Conservation (phyloP, 2,888 invertebrate species). For the Cotesia congregata region DNA sequence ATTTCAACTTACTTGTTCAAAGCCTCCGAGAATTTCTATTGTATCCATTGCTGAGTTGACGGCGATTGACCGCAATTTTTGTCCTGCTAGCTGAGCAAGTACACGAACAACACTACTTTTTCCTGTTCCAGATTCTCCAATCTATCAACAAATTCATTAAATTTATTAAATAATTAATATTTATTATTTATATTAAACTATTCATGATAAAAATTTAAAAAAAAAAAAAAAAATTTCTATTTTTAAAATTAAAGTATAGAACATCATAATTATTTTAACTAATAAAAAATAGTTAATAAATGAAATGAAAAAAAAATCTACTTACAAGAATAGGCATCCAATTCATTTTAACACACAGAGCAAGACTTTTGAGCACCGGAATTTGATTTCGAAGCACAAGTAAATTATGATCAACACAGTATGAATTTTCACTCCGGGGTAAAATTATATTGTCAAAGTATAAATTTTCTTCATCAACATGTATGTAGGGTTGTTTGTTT, state of each 20-base stretch:
- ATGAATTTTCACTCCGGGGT: constrained; percentile 69
- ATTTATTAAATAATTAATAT: not conserved
- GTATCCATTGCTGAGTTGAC: constrained; percentile 96
- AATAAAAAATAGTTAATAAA: too few relatives aligned
- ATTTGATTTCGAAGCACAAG: constrained; percentile 75
- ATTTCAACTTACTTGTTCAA: constrained; percentile 87
- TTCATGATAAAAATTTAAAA: not conserved
- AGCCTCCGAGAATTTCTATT: constrained; percentile 94
- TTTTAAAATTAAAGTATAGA: too few relatives aligned
- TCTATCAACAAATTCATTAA: constrained; percentile 66
- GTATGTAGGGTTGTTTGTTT: constrained; percentile 71
- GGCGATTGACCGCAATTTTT: constrained; percentile 81
- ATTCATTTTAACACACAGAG: constrained; percentile 89
- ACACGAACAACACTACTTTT: constrained; percentile 85
- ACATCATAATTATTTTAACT: too few relatives aligned
- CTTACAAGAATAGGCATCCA: constrained; percentile 92
- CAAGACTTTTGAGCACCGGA: constrained; percentile 81
- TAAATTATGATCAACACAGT: constrained; percentile 67
- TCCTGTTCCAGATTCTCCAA: constrained; percentile 83
- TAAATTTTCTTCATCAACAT: constrained; percentile 74
- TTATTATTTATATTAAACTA: not conserved
- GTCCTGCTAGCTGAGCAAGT: constrained; percentile 82
- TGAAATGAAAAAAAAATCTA: constrained; percentile 38
- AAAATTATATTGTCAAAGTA: constrained; percentile 78
- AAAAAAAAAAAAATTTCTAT: not conserved